Evolutionary conservation across 2,113 vertebrate genomes (phyloP).

Genomic region (Tapirus terrestris): DNA sequence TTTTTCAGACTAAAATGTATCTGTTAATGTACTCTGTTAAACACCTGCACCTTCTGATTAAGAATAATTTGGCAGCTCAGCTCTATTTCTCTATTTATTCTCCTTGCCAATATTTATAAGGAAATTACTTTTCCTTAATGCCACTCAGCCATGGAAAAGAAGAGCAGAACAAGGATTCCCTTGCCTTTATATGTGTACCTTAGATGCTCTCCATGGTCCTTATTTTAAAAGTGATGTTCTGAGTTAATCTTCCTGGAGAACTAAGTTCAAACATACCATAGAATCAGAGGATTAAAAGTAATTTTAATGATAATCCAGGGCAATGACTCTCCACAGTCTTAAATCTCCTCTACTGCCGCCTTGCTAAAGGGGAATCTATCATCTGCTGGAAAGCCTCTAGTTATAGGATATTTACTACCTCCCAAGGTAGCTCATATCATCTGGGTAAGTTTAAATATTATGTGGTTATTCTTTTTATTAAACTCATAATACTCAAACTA

Average conservation of each 20-base stretch:
- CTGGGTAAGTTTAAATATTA: neutral
- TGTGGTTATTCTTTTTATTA: neutral
- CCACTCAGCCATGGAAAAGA: neutral
- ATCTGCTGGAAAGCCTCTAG: neutral
- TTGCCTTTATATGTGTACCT: neutral
- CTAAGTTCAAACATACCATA: neutral
- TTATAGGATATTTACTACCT: neutral
- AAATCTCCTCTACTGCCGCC: neutral
- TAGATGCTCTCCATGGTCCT: neutral
- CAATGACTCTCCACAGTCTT: neutral
- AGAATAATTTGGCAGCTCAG: neutral
- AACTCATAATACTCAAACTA: neutral
- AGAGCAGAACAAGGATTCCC: neutral
- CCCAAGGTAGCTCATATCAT: neutral
- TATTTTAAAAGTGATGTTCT: constrained; percentile 21
- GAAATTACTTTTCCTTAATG: neutral
- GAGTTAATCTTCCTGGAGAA: neutral
- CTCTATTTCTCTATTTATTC: neutral
- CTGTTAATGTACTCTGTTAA: neutral
- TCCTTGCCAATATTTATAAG: neutral
- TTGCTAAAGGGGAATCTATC: neutral
- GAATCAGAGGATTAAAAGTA: neutral
- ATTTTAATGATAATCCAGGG: neutral
- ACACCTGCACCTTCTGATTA: constrained; percentile 16
- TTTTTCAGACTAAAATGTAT: neutral